Percentiles rank a stretch among this genome's conserved stretches.
Evolutionary conservation across 1,140 invertebrate genomes (phyloP).

Genomic region (Drosophila kikkawai): DNA sequence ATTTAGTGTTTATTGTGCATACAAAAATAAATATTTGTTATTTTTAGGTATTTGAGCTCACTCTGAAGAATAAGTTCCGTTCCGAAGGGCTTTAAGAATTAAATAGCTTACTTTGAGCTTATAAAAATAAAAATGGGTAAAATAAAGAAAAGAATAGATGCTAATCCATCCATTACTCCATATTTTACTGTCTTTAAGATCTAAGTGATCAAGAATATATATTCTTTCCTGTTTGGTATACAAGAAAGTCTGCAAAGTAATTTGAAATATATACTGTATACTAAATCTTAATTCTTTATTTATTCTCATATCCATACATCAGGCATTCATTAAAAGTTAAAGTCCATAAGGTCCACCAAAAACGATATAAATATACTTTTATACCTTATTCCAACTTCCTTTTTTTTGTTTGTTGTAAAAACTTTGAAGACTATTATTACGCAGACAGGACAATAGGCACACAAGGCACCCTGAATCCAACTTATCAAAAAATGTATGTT

Average conservation of each 20-base stretch:
- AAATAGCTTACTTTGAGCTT: neutral
- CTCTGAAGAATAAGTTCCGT: neutral
- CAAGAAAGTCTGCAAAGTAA: no score
- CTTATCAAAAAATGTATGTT: slow-evolving; percentile 15
- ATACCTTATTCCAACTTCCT: neutral
- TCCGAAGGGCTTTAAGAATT: neutral
- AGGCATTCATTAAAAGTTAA: neutral
- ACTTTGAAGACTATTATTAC: slow-evolving; percentile 11
- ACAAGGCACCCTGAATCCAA: neutral
- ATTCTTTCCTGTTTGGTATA: no score
- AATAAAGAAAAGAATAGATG: no score
- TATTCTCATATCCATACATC: neutral
- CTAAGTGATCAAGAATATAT: no score
- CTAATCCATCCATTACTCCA: no score
- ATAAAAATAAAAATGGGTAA: neutral
- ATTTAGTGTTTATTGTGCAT: neutral
- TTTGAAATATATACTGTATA: no score
- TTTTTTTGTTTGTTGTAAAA: neutral
- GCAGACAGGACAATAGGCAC: slow-evolving; percentile 3
- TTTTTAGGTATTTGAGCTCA: accelerated
- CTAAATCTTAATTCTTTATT: neutral
- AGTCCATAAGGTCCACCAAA: neutral
- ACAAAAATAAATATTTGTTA: neutral
- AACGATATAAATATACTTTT: neutral
- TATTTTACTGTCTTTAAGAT: no score